phyloP scores from a whole-genome alignment of 1,140 invertebrate genomes.

The Ips nitidus region DNA sequence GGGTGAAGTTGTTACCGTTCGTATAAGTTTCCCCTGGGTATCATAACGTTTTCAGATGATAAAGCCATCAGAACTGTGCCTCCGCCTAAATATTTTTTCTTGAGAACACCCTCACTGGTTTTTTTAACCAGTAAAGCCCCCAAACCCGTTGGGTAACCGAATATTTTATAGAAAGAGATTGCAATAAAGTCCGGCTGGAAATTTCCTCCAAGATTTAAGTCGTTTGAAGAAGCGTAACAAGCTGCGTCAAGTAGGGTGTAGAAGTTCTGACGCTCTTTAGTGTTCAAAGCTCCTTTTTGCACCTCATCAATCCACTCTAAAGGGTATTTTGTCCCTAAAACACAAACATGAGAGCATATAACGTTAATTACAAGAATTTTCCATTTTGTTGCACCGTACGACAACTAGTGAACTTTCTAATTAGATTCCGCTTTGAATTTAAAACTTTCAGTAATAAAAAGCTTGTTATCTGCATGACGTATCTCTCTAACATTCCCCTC shows the following conservation, averaged over 20 bases:
- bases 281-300: constrained; percentile 63
- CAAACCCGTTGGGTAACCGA: constrained; percentile 94
- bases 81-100: constrained; percentile 86
- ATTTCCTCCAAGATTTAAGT: constrained; percentile 67
- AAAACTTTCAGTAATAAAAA: constrained; percentile 8
- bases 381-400: neutral
- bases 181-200: constrained; percentile 86
- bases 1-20: constrained; percentile 62
- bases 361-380: constrained; percentile 4
- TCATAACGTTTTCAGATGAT: constrained; percentile 68
- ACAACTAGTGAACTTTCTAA: constrained; percentile 1
- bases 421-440: constrained; percentile 1
- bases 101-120: constrained; percentile 62
- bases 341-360: constrained; percentile 1
- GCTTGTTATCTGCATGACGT: neutral
- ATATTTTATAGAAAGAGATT: constrained; percentile 97
- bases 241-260: constrained; percentile 88
- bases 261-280: constrained; percentile 62
- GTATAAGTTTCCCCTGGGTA: constrained; percentile 64
- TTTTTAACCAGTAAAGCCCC: constrained; percentile 85
- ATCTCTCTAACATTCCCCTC: no score
- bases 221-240: constrained; percentile 74
- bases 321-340: constrained; percentile 85
- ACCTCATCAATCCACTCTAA: constrained; percentile 70
- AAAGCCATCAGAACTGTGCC: constrained; percentile 85